Evolutionary conservation across 2,113 vertebrate genomes (phyloP), one percentile per base, ranked within the genome.

Genomic region (western clawed frog (Xenopus tropicalis)): DNA sequence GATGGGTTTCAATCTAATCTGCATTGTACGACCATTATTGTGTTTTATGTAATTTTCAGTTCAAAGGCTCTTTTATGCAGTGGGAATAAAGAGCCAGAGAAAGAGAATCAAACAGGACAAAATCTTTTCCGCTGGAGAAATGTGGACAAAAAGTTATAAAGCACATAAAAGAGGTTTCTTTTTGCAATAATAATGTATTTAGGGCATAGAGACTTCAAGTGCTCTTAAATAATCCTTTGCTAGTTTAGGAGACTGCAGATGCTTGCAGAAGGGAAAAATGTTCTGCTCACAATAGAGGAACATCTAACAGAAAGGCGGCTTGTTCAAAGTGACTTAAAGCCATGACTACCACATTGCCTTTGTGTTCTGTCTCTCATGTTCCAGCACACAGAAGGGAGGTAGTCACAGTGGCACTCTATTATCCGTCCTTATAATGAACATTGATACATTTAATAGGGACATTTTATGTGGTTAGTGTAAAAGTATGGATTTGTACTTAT

Each of bases 11-110:
- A 69, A 76, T 69, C 66, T 76, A 64, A 76, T 76, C 66, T 56
- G 58, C 58, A 74, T 74, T 74, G 14, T 69, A 44, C 23, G 29
- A 43, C 25, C 73, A 63, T 76, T 76, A 76, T 76, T 69, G 58
- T 54, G 73, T 54, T 76, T 76, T 76, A 69, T 69, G 73, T 62
- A 69, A 76, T 76, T 69, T 76, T 76, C 58, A 76, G 73, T 76
- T 76, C 73, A 76, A 76, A 76, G 73, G 58, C 29, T 69, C 73
- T 59, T 76, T 76, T 76, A 76, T 69, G 44, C 46, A 54, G 57
- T 23, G 23, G 37, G 73, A 69, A 76, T 76, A 76, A 76, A 76
- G 46, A 51, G 57, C 12, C 19, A 29, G 65, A 24, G 57, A 46
- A 43, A 29, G 48, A 14, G 48, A 66, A n/a, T 25, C 14, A 61